phyloP scores from a whole-genome alignment of 2,113 vertebrate species.

The Hippopotamus amphibius region DNA sequence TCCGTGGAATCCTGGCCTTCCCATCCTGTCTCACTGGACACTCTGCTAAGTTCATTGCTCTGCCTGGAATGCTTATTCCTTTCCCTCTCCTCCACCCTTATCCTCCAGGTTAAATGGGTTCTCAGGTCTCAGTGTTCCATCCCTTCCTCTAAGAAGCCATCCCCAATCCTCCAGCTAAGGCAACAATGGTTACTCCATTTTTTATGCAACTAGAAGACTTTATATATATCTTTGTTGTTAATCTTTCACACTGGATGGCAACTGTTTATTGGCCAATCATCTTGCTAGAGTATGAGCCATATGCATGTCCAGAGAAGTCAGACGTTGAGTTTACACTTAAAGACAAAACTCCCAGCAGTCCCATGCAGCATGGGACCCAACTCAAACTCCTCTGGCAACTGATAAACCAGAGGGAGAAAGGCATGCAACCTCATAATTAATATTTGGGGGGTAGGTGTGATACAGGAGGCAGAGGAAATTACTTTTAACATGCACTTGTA shows the following conservation, averaged over 20 bases:
- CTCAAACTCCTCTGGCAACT: background rate
- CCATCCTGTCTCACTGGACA: background rate
- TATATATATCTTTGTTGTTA: background rate
- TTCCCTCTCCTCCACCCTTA: accelerated
- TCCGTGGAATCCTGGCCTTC: background rate
- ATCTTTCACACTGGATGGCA: background rate
- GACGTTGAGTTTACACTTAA: background rate
- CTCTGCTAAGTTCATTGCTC: background rate
- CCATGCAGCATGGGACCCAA: background rate
- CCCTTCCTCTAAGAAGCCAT: background rate
- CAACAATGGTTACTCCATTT: background rate
- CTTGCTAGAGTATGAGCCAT: background rate
- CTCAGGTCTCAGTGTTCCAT: background rate
- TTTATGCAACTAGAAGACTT: background rate
- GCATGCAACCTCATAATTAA: background rate
- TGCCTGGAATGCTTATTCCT: background rate
- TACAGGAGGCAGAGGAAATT: background rate
- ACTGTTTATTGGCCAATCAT: background rate
- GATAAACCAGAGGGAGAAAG: background rate
- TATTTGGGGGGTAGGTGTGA: background rate
- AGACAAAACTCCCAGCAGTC: background rate
- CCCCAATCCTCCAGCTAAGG: background rate
- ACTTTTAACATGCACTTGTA: background rate
- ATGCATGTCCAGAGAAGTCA: background rate
- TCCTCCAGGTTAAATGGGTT: background rate